Evolutionary conservation across 2,797 vertebrate genomes (phyloP).

Genomic region (Melanogrammus aeglefinus): DNA sequence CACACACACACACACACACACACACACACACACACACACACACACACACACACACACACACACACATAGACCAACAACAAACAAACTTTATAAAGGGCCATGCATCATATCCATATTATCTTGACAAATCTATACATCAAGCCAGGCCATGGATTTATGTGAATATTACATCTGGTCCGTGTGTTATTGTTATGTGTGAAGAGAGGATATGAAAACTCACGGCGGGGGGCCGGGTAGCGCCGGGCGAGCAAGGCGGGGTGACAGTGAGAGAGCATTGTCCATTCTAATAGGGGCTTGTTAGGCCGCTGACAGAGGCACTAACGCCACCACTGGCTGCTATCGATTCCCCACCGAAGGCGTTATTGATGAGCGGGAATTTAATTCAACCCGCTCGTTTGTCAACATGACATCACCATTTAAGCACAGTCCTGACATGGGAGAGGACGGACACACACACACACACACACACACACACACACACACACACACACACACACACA

Average conservation of each 20-base stretch:
- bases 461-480: not conserved
- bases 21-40: constrained; percentile 30
- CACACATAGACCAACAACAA: constrained; percentile 37
- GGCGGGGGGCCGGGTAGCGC: constrained; percentile 26
- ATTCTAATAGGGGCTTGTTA: constrained; percentile 70
- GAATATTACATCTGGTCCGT: constrained; percentile 58
- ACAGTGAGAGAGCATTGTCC: constrained; percentile 63
- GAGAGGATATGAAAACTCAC: constrained; percentile 59
- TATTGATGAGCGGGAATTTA: constrained; percentile 80
- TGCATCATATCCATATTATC: constrained; percentile 72
- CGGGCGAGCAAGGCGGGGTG: constrained; percentile 35
- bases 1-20: constrained; percentile 26
- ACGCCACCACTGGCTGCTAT: constrained; percentile 67
- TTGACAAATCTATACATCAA: constrained; percentile 74
- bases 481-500: too few relatives aligned
- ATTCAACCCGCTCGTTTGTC: constrained; percentile 77
- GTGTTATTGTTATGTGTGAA: constrained; percentile 47
- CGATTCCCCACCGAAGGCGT: constrained; percentile 68
- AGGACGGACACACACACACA: constrained; percentile 27
- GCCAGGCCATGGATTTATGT: constrained; percentile 61
- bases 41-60: constrained; percentile 26
- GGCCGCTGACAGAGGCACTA: constrained; percentile 64
- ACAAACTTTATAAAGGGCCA: constrained; percentile 62
- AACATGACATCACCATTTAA: constrained; percentile 76
- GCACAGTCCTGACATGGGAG: constrained; percentile 60